Base-by-base conservation (phyloP, 2,797 vertebrate genomes). In the Bryconaethiops microstoma region DNA sequence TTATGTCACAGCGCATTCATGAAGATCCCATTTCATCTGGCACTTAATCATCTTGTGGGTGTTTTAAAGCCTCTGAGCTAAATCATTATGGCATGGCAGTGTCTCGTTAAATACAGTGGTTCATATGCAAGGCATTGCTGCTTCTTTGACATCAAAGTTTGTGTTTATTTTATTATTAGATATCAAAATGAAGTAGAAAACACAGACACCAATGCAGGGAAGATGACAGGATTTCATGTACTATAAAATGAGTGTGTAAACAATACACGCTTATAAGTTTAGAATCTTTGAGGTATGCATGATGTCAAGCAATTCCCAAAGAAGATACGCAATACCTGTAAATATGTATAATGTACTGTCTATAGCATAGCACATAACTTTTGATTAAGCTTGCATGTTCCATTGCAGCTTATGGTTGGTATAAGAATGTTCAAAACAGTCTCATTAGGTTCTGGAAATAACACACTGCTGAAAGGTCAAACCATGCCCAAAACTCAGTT, bases 41-140 rank as follows among this genome's bases (percentile, higher is more conserved):
- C 57, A 52, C 62, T 67, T 72, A 63, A 74, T 83, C 74, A 68
- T 60, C 64, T 82, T 77, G 40, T 57, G 35, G 45, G 45, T 82
- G 29, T 72, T 60, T 42, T 55, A 62, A 76, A 39, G 23, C 64
- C 19, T 55, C 55, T 71, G 35, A 62, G 52, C 68, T 83, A 77
- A 82, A 80, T 80, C 78, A 60, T 60, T 65, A 59, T 73, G 19
- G 19, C 19, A 45, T 40, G 64, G 4, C 63, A 13, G 21, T 62
- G 63, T 68, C 65, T 68, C 21, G 42, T n/a, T 12, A 10, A 42
- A 21, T 45, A 13, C 10, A 45, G 9, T 21, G 21, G 17, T n/a
- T 42, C 35, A 64, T 45, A n/a, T 21, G 17, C 23, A 7, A 17
- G 17, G 0, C 0, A 8, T 17, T 35, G 35, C 3, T 40, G 40